Evolutionary conservation across 2,113 vertebrate species (phyloP), one percentile per base, ranked within the genome.

Genomic region (Campylorhamphus procurvoides): DNA sequence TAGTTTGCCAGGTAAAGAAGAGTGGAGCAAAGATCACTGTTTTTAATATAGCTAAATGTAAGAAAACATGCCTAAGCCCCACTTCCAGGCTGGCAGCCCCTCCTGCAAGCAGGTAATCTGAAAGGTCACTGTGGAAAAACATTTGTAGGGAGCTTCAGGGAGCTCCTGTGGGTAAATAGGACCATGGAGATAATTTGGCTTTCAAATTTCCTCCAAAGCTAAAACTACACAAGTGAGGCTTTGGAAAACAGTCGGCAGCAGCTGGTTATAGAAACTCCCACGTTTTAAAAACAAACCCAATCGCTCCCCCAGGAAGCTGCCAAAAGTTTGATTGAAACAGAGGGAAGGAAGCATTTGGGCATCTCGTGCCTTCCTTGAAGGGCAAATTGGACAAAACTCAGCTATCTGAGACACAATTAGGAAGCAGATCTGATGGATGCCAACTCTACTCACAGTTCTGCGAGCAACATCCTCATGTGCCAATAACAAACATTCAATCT

Each of bases 1-100:
- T 78, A 53, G 77, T 87, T 85, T 91, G 72, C 50, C 19, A 77
- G 71, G 84, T 67, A 94, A 94, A 93, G 84, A 89, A 78, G 52
- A 90, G 29, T 66, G 50, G 71, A 91, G 93, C 55, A 87, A 91
- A 93, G 67, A 96, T 83, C 89, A 64, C 33, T n/a, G 64, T 74
- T 96, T 96, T 96, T 87, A 96, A 95, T 93, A 93, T 22, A 83
- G 67, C 53, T 73, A 95, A 93, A 89, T 87, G 50, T 95, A 94
- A 91, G 78, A 89, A 89, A 95, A 93, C 58, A 80, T 6, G 29
- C 33, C 63, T 80, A 77, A 96, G 85, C 67, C 62, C 81, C 42
- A 52, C 42, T 53, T 78, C 10, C 16, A 66, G 42, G 50, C 35
- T 90, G 50, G 59, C 60, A 87, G 67, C 33, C 82, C 67, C n/a